Evolutionary conservation across 1,140 invertebrate genomes (phyloP), one percentile per base, ranked within the genome.

Genomic region (Trichogramma pretiosum): DNA sequence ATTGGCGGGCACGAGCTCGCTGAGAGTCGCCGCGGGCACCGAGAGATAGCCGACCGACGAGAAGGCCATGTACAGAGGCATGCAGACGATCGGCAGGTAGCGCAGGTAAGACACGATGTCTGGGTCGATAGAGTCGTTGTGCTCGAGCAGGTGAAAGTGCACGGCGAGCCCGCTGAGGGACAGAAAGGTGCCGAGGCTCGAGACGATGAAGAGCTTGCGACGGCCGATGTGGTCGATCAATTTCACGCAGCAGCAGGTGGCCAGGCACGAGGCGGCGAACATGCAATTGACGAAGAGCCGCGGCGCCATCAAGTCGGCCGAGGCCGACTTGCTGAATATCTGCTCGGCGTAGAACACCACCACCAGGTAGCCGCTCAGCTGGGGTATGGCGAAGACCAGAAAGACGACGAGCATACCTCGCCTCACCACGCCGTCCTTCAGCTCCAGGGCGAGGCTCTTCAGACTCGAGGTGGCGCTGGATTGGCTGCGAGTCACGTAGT

Each of bases 311-410:
- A 64, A 33, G 1, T 53, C 63, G 11, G 11, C 5, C 4, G 73
- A 72, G 43, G 78, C 77, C 19, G 75, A 74, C 24, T 70, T 63
- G 5, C 76, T 73, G 47, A 89, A 79, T 56, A 89, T 87, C 30
- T 78, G 76, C 47, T 85, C 80, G 13, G 83, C 76, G 56, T 87
- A 87, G 21, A 81, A 80, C 50, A 81, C 78, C 17, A 89, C 72
- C 1, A 79, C 82, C 40, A 82, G 82, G 13, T 84, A 80, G 1
- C 86, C 83, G 43, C 78, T 82, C 23, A 87, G 73, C 59, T 87
- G 83, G 60, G 89, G 83, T 13, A 85, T 80, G 5, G 80, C 68
- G 56, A 84, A 82, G 46, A 88, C 68, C 11, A 78, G 65, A 23
- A 80, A 56, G 23, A 81, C 71, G 22, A 87, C 77, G 5, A 78